These are phyloP conservation scores for Muricea muricata DNA, from an alignment of 92 coral and sea anemone genomes.

Conservation along the genomic window DNA sequence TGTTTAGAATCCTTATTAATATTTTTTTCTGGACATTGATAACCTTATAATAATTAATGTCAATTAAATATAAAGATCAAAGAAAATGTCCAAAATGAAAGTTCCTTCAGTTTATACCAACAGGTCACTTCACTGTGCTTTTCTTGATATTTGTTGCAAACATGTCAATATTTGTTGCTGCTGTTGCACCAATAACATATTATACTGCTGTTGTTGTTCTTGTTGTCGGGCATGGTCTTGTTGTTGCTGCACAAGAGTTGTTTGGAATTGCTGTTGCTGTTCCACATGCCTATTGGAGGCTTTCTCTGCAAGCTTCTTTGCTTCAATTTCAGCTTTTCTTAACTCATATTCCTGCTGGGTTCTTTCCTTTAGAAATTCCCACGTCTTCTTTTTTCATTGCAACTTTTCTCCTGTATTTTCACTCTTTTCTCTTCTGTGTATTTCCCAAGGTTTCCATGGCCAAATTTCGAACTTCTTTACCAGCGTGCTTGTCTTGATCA, in stretches of 20 bases:
- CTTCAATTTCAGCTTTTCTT: conserved; percentile 40
- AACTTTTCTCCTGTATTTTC: not conserved
- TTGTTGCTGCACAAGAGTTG: conserved; percentile 26
- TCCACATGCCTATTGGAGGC: not conserved
- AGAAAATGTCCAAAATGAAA: not conserved
- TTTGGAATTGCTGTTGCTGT: not conserved
- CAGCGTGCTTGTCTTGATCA: conserved; percentile 11
- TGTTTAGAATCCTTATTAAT: too few species aligned
- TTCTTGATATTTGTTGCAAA: not conserved
- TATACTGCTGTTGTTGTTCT: not conserved
- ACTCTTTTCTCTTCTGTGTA: conserved; percentile 28
- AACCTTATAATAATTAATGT: not conserved
- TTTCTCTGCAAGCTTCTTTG: conserved; percentile 4
- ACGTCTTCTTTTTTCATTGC: conserved; percentile 29
- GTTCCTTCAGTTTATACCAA: not conserved
- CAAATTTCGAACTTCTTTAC: conserved; percentile 15
- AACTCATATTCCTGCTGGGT: conserved; percentile 18
- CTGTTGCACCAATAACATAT: conserved; percentile 2
- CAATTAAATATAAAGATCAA: not conserved
- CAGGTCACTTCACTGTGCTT: not conserved
- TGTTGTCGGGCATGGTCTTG: not conserved
- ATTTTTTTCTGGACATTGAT: not conserved
- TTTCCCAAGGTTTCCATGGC: conserved; percentile 44
- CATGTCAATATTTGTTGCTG: conserved; percentile 9
- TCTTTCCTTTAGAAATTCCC: conserved; percentile 33